Percentiles rank a stretch among this genome's conserved stretches.
phyloP scores from a whole-genome alignment of 1,140 invertebrate genomes.

The Trichoplusia ni region DNA sequence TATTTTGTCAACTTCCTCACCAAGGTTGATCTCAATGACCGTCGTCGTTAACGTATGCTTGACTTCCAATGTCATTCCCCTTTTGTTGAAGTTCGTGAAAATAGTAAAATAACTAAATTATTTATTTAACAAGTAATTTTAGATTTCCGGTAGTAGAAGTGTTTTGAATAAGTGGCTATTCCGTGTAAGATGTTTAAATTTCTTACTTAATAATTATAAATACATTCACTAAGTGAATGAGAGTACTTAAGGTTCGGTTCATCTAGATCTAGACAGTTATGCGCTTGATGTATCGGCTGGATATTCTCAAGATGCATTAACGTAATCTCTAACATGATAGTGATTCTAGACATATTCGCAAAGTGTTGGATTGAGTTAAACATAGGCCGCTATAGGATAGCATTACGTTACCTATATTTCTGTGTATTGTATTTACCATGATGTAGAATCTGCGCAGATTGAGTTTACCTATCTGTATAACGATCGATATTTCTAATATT shows the following conservation, averaged over 20 bases:
- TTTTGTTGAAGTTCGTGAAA: slow-evolving; percentile 40
- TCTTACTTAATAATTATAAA: no score
- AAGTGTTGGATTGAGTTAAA: neutral
- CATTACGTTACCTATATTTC: no score
- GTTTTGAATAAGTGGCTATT: no score
- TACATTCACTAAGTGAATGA: neutral
- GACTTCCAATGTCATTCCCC: slow-evolving; percentile 52
- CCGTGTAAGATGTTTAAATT: no score
- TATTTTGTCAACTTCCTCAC: slow-evolving; percentile 62
- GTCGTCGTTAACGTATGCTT: slow-evolving; percentile 34
- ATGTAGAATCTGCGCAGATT: no score
- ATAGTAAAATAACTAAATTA: no score
- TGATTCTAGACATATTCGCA: neutral
- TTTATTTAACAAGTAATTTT: neutral
- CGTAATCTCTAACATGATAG: slow-evolving; percentile 7
- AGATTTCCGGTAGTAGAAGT: neutral
- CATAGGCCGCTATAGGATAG: neutral
- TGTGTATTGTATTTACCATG: no score
- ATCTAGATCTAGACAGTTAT: slow-evolving; percentile 22
- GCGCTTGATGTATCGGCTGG: slow-evolving; percentile 29
- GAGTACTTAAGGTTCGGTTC: slow-evolving; percentile 9
- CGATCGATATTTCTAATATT: no score
- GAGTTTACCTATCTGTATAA: no score
- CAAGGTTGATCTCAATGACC: slow-evolving; percentile 61
- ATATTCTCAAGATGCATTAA: slow-evolving; percentile 41